Percentiles rank a stretch among this genome's conserved stretches.
Evolutionary conservation across 1,140 invertebrate genomes (phyloP).

Genomic region (Pogonognathellus flavescens): DNA sequence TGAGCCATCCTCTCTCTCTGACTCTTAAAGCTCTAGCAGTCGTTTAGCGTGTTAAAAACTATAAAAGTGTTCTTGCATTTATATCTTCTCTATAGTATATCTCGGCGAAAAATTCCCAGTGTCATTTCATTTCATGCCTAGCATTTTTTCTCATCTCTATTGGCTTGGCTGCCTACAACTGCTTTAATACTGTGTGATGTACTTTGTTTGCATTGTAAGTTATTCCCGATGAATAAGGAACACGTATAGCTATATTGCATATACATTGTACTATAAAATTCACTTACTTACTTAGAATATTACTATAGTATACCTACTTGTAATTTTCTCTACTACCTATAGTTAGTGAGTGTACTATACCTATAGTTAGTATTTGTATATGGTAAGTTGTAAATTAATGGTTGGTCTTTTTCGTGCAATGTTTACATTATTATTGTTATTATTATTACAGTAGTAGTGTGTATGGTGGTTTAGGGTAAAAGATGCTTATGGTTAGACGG

Average conservation of each 20-base stretch:
- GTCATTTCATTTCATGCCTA: slow-evolving; percentile 45
- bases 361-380: neutral
- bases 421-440: slow-evolving; percentile 15
- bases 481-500: no score
- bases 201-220: neutral
- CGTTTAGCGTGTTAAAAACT: neutral
- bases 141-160: slow-evolving; percentile 8
- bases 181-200: neutral
- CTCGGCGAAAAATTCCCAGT: slow-evolving; percentile 5
- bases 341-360: no score
- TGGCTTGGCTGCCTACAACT: neutral
- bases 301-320: no score
- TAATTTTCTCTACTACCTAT: no score
- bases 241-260: no score
- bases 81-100: neutral
- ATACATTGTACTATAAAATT: no score
- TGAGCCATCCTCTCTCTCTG: neutral
- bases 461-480: no score
- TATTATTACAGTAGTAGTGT: neutral
- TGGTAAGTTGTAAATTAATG: slow-evolving; percentile 34
- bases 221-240: neutral
- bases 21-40: no score
- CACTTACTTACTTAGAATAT: no score
- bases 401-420: slow-evolving; percentile 14
- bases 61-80: neutral